These are phyloP conservation scores for Battus philenor DNA, from an alignment of 1,140 invertebrate genomes.

Conservation along the genomic window DNA sequence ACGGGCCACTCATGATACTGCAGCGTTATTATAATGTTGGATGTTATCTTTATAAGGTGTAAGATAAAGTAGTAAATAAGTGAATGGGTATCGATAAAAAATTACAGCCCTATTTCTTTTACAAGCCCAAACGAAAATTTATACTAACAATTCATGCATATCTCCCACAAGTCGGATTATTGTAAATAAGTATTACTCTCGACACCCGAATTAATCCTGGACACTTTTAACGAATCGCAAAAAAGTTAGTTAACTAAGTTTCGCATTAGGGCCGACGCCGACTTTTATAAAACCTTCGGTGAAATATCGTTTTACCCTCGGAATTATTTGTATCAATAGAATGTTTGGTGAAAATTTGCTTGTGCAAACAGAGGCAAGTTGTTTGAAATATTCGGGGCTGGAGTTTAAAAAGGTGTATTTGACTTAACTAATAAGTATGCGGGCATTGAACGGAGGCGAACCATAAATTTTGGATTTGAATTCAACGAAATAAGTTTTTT, in stretches of 20 bases:
- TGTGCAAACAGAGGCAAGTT: slow-evolving; percentile 56
- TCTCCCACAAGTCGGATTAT: slow-evolving; percentile 69
- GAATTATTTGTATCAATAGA: slow-evolving; percentile 72
- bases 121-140: slow-evolving; percentile 56
- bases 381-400: slow-evolving; percentile 35
- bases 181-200: slow-evolving; percentile 70
- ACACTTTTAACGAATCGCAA: slow-evolving; percentile 65
- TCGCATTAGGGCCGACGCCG: slow-evolving; percentile 30
- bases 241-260: slow-evolving; percentile 68
- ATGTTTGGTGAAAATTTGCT: slow-evolving; percentile 55
- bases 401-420: slow-evolving; percentile 70
- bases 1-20: no score
- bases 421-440: slow-evolving; percentile 68
- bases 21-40: no score
- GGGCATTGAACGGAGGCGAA: slow-evolving; percentile 32
- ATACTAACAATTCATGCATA: slow-evolving; percentile 61
- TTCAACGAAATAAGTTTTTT: slow-evolving; percentile 35
- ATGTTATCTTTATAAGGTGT: no score
- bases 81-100: slow-evolving; percentile 13
- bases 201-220: slow-evolving; percentile 65
- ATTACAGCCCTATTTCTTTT: slow-evolving; percentile 28
- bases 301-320: slow-evolving; percentile 61
- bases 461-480: slow-evolving; percentile 30
- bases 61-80: no score
- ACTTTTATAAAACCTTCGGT: slow-evolving; percentile 45